Evolutionary conservation across 2,113 vertebrate species (phyloP), one percentile per base, ranked within the genome.

Genomic region (Tursiops truncatus): DNA sequence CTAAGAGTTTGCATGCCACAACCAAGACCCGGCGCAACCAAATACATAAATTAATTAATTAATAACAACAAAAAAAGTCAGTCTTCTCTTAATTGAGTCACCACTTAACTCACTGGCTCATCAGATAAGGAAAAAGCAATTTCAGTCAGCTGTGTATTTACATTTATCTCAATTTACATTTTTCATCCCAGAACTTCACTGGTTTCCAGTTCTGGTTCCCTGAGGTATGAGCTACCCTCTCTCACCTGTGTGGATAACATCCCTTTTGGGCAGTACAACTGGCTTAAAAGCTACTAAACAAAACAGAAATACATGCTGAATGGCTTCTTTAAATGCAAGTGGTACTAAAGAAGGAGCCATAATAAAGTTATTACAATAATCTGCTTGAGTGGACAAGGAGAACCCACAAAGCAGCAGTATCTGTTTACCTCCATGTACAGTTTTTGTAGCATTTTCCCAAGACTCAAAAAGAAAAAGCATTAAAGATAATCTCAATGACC

Each of bases 41-140:
- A 53, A 53, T 53, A 53, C 53, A 53, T 53, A 6, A 53, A 53
- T 17, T 53, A 53, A 76, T 2, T 76, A 26, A 76, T 33, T 50
- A 76, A 76, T 33, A 50, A 50, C 3, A 3, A 50, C 6, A 76
- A 10, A 20, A 79, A 47, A 67, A 47, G 17, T 50, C 20, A 20
- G 15, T 70, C 50, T 70, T 56, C 26, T 67, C 56, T 11, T 36
- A 36, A 36, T 36, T 94, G 41, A 33, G 33, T 92, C 70, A 95
- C 8, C 60, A 50, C 56, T 76, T 33, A 67, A 2, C 60, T 65
- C 83, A 60, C 71, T n/a, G 50, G 53, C 18, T 85, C 58, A 79
- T 38, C 80, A 84, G 31, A 77, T 90, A 80, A 74, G 17, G 20
- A 71, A 84, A 94, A 97, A 83, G 68, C 80, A 79, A 94, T 95